Evolutionary conservation across 2,888 invertebrate genomes (phyloP).

Genomic region (Girardia tigrina): DNA sequence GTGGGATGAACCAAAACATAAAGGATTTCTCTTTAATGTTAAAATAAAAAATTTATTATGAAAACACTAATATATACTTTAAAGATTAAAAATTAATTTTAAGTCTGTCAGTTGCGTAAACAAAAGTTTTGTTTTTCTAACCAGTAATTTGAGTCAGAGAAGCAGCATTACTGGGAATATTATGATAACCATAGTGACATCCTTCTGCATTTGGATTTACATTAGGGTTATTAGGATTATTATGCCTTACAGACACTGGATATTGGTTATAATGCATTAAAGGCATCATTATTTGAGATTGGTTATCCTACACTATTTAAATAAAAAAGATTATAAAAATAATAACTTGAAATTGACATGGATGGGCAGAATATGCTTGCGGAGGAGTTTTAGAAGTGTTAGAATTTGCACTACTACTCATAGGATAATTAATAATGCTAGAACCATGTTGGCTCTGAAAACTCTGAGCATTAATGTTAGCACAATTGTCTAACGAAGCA

Average conservation of each 20-base stretch:
- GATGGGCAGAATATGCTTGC: slow-evolving; percentile 4
- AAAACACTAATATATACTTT: too few species aligned
- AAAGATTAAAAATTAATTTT: too few species aligned
- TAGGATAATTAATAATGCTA: not conserved
- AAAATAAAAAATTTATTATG: too few species aligned
- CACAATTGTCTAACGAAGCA: not conserved
- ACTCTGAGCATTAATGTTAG: not conserved
- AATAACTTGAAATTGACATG: slow-evolving; percentile 13
- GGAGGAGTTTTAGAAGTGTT: slow-evolving; percentile 1
- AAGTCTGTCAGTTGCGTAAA: too few species aligned
- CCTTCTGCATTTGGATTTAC: not conserved
- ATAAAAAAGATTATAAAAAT: too few species aligned
- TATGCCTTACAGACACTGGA: not conserved
- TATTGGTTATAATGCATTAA: slow-evolving; percentile 8
- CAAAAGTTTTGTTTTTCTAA: not conserved
- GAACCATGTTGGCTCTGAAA: not conserved
- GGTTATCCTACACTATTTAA: too few species aligned
- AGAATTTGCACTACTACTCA: slow-evolving; percentile 19
- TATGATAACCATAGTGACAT: slow-evolving; percentile 14
- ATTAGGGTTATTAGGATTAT: not conserved
- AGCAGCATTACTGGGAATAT: not conserved
- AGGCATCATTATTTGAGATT: slow-evolving; percentile 4
- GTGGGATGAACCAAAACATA: too few species aligned
- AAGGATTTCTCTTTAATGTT: too few species aligned
- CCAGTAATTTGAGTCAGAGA: not conserved